Evolutionary conservation across 2,797 vertebrate species (phyloP).

Genomic region (Melanotaenia maccullochi): DNA sequence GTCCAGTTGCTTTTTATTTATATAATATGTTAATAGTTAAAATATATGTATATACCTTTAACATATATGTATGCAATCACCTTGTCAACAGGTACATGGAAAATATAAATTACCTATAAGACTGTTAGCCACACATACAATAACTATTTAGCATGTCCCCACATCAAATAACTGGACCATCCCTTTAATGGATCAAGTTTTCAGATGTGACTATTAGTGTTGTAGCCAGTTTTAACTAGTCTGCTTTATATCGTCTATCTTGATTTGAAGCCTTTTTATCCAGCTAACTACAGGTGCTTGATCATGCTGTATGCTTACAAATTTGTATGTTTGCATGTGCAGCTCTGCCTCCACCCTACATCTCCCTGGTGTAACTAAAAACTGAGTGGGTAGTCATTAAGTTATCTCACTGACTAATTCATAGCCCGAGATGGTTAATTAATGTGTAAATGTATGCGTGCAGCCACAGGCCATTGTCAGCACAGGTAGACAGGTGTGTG

Average conservation of each 20-base stretch:
- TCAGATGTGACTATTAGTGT: neutral
- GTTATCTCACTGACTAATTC: slow-evolving; percentile 72
- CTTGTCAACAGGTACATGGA: too few species aligned
- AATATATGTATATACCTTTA: too few species aligned
- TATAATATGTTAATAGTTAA: too few species aligned
- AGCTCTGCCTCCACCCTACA: neutral
- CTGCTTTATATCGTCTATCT: neutral
- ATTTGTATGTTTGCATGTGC: neutral
- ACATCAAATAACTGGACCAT: neutral
- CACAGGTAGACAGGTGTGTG: slow-evolving; percentile 77
- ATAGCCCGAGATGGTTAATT: slow-evolving; percentile 65
- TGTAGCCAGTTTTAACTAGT: neutral
- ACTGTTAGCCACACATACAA: too few species aligned
- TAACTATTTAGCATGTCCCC: too few species aligned
- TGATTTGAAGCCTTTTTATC: neutral
- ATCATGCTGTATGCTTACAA: neutral
- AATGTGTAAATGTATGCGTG: slow-evolving; percentile 73
- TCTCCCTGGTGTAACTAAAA: slow-evolving; percentile 22
- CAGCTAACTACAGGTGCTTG: neutral
- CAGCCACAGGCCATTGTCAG: slow-evolving; percentile 67
- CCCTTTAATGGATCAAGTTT: neutral
- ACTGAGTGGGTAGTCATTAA: slow-evolving; percentile 55
- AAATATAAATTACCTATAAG: too few species aligned
- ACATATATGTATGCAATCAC: too few species aligned
- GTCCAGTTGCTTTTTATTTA: too few species aligned